Percentiles rank a stretch among this genome's conserved stretches.
Conservation (phyloP, 2,888 invertebrate species). For the Chymomyza caudatula region DNA sequence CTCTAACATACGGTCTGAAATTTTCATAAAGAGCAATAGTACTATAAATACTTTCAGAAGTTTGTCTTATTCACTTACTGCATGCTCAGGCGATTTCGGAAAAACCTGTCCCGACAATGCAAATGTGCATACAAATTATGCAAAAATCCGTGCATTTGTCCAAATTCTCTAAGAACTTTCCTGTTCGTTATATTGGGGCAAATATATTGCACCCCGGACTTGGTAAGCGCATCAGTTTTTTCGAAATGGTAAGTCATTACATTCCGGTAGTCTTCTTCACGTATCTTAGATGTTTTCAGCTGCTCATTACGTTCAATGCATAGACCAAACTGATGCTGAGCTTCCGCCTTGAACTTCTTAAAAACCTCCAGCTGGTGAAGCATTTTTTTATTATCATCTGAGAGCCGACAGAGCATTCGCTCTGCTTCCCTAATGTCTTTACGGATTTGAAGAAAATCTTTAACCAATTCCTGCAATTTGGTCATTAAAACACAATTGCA, state of each 20-base stretch:
- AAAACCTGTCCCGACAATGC: neutral
- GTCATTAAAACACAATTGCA: neutral
- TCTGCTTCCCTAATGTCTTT: neutral
- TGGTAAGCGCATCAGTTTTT: neutral
- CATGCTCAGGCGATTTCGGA: neutral
- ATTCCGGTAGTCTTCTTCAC: neutral
- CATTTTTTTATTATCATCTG: neutral
- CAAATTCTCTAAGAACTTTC: neutral
- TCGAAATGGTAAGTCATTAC: neutral
- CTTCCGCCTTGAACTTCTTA: neutral
- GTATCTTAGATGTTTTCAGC: neutral
- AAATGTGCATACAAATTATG: neutral
- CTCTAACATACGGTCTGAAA: neutral
- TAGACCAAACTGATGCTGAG: neutral
- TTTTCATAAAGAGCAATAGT: neutral
- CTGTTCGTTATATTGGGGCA: neutral
- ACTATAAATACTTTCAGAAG: neutral
- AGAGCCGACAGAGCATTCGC: neutral
- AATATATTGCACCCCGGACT: neutral
- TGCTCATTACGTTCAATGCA: neutral
- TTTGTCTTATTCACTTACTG: neutral
- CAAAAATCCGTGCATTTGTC: neutral
- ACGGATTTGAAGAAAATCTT: neutral
- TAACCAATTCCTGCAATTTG: neutral
- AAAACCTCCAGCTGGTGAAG: neutral